Conservation (phyloP, 2,888 invertebrate species). For the Pseudoips prasinana region DNA sequence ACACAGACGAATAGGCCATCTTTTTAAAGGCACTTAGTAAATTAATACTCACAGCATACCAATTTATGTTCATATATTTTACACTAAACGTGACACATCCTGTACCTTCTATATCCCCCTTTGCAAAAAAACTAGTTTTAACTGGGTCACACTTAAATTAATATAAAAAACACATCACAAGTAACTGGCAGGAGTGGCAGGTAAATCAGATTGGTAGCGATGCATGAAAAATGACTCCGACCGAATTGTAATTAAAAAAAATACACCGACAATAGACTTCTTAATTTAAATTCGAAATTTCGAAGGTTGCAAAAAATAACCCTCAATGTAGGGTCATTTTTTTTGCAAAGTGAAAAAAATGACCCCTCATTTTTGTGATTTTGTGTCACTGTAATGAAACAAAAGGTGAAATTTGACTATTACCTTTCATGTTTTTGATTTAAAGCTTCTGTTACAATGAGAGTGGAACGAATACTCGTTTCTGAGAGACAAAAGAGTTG, state of each 20-base stretch:
- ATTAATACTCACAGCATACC: too few species aligned
- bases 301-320: slow-evolving; percentile 57
- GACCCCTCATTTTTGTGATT: slow-evolving; percentile 42
- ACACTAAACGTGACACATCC: slow-evolving; percentile 2
- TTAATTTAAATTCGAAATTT: slow-evolving; percentile 73
- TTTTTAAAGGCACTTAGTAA: too few species aligned
- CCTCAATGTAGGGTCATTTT: slow-evolving; percentile 26
- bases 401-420: slow-evolving; percentile 72
- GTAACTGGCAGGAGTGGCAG: slow-evolving; percentile 47
- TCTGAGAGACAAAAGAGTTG: slow-evolving; percentile 43
- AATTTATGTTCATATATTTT: too few species aligned
- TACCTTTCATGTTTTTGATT: slow-evolving; percentile 67
- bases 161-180: slow-evolving; percentile 40
- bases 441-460: slow-evolving; percentile 62
- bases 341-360: slow-evolving; percentile 39
- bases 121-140: slow-evolving; percentile 26
- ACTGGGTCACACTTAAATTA: slow-evolving; percentile 29
- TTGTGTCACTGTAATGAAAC: slow-evolving; percentile 68
- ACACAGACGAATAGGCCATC: too few species aligned
- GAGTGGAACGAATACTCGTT: slow-evolving; percentile 46
- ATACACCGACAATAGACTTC: slow-evolving; percentile 61
- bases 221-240: slow-evolving; percentile 80
- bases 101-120: slow-evolving; percentile 18
- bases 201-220: slow-evolving; percentile 78
- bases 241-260: slow-evolving; percentile 72